phyloP scores from a whole-genome alignment of 2,888 invertebrate genomes.

The Troglohyphantes excavatus region DNA sequence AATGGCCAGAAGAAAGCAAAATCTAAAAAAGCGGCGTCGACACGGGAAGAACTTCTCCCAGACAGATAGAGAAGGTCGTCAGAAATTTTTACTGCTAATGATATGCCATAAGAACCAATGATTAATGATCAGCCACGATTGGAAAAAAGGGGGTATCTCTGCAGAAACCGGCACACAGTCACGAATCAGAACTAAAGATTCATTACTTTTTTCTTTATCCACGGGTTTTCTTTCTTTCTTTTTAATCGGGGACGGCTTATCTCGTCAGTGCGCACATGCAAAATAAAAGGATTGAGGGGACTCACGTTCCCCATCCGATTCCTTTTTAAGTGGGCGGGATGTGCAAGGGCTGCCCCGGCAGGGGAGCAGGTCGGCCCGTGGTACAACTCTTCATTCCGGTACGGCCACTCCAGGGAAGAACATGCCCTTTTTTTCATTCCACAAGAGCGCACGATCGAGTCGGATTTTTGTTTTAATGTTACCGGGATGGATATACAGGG shows the following conservation, averaged over 20 bases:
- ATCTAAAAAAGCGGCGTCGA: not conserved
- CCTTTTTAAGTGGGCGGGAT: conserved; percentile 35
- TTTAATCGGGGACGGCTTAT: conserved; percentile 43
- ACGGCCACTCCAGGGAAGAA: not conserved
- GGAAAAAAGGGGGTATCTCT: conserved; percentile 13
- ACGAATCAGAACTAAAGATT: conserved; percentile 49
- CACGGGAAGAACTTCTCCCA: not conserved
- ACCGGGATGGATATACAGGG: not conserved
- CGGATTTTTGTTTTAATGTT: conserved; percentile 46
- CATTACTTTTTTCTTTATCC: not conserved
- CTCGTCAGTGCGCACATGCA: conserved; percentile 39
- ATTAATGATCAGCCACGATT: conserved; percentile 67
- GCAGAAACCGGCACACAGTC: conserved; percentile 13
- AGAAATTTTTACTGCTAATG: conserved; percentile 43
- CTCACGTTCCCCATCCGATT: conserved; percentile 13
- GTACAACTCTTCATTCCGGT: not conserved
- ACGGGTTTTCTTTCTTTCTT: not conserved
- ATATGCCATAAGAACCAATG: conserved; percentile 58
- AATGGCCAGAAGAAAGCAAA: not conserved
- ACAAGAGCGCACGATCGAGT: conserved; percentile 52
- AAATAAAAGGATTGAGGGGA: conserved; percentile 48
- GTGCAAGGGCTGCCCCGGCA: not conserved
- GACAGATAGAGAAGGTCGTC: conserved; percentile 10
- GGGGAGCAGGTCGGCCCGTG: not conserved
- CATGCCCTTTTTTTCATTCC: not conserved